These are phyloP conservation scores for Hydrotaea diabolus DNA, from an alignment of 2,888 invertebrate genomes.

Conservation along the genomic window DNA sequence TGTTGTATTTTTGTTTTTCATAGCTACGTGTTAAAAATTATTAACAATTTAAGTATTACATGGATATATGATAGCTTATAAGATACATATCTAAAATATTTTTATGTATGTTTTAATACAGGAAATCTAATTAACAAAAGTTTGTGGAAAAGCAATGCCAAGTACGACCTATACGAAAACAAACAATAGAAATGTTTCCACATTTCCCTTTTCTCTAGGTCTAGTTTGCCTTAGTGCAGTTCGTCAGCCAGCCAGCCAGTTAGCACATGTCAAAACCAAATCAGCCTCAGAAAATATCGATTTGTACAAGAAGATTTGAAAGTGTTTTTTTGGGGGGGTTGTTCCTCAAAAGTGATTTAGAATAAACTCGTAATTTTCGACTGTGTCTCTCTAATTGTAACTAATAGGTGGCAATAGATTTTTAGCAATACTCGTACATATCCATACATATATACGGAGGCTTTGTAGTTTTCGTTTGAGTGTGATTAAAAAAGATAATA, in stretches of 20 bases:
- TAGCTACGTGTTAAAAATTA: too few relatives aligned
- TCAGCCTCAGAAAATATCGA: not conserved
- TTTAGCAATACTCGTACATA: too few relatives aligned
- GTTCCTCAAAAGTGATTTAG: slow-evolving; percentile 12
- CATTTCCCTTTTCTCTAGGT: too few relatives aligned
- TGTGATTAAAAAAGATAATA: too few relatives aligned
- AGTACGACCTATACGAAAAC: not conserved
- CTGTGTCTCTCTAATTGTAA: slow-evolving; percentile 23
- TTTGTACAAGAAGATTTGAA: not conserved
- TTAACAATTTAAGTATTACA: too few relatives aligned
- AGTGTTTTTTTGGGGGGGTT: not conserved
- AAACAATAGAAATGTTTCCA: not conserved
- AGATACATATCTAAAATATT: too few relatives aligned
- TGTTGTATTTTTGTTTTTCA: too few relatives aligned
- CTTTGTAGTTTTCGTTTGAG: too few relatives aligned
- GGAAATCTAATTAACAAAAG: slow-evolving; percentile 1
- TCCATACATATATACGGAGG: too few relatives aligned
- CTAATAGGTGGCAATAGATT: slow-evolving; percentile 18
- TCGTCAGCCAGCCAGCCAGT: too few relatives aligned
- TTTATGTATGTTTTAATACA: not conserved
- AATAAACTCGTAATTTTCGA: slow-evolving; percentile 23
- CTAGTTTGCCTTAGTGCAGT: not conserved
- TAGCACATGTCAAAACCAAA: too few relatives aligned
- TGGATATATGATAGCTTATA: too few relatives aligned
- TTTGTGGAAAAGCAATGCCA: not conserved